These are phyloP conservation scores for Dicaeum eximium DNA, from an alignment of 2,113 vertebrate genomes.

Conservation along the genomic window DNA sequence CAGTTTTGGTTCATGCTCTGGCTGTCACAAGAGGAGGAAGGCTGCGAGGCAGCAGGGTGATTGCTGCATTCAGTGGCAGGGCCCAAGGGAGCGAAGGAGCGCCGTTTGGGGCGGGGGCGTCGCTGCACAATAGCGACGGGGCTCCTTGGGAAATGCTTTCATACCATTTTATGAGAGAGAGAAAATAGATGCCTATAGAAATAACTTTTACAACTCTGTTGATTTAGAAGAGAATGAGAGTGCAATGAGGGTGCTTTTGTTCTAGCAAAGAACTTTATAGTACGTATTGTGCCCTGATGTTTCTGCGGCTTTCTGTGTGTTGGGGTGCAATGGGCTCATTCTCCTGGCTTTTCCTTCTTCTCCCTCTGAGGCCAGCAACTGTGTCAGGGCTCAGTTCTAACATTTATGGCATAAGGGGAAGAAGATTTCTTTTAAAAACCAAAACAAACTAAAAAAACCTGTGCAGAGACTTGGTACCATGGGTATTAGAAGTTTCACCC, in stretches of 20 bases:
- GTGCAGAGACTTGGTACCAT: not conserved
- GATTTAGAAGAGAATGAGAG: conserved; percentile 35
- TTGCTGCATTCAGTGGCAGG: not conserved
- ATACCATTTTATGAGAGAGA: conserved; percentile 7
- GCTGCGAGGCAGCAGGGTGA: not conserved
- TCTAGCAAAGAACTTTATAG: conserved; percentile 4
- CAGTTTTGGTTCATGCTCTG: not conserved
- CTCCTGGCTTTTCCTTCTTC: not conserved
- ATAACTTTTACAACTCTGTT: conserved; percentile 42
- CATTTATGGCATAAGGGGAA: not conserved
- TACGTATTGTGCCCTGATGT: not conserved
- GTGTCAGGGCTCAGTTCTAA: not conserved
- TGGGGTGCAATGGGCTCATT: not conserved
- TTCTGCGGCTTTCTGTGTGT: not conserved
- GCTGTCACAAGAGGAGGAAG: not conserved
- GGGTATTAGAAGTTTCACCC: not conserved
- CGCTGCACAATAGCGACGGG: not conserved
- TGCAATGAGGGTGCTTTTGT: conserved; percentile 21
- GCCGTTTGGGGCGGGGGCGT: fast-evolving
- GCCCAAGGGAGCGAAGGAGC: not conserved
- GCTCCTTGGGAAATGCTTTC: not conserved
- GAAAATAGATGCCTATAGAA: conserved; percentile 27
- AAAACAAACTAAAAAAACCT: not conserved
- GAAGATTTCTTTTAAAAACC: not conserved
- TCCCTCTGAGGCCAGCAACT: not conserved